These are phyloP conservation scores for Drosophila quasianomalipes DNA, from an alignment of 2,888 invertebrate species.

Conservation along the genomic window DNA sequence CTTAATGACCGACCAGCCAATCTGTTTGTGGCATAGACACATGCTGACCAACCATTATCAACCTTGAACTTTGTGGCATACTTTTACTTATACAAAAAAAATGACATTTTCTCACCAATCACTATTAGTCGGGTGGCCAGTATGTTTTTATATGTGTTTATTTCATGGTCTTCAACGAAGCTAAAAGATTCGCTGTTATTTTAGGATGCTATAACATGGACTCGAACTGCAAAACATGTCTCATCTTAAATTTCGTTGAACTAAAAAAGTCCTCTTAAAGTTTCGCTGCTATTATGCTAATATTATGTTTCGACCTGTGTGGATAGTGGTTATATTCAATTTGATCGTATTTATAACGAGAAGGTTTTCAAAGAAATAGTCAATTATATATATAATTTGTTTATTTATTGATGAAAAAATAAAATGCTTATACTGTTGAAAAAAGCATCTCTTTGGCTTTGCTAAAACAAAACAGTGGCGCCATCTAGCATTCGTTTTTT, in stretches of 20 bases:
- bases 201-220: not conserved
- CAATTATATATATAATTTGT: not conserved
- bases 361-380: not conserved
- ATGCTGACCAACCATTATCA: conserved; percentile 41
- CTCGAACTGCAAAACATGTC: not conserved
- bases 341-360: not conserved
- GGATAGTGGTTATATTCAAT: not conserved
- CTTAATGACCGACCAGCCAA: conserved; percentile 58
- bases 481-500: conserved; percentile 19
- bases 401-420: not conserved
- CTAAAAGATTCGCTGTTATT: not conserved
- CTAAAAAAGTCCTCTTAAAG: not conserved
- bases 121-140: not conserved
- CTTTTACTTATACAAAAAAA: not conserved
- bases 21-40: conserved; percentile 10
- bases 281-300: not conserved
- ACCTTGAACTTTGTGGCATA: conserved; percentile 49
- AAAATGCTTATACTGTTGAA: not conserved
- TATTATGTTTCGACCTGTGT: not conserved
- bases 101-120: not conserved
- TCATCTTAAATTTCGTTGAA: not conserved
- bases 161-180: not conserved
- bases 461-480: not conserved
- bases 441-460: not conserved
- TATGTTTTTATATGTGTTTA: not conserved